Percentiles rank a stretch among this genome's conserved stretches.
Evolutionary conservation across 2,888 invertebrate genomes (phyloP).

Genomic region (Pyrochroa serraticornis): DNA sequence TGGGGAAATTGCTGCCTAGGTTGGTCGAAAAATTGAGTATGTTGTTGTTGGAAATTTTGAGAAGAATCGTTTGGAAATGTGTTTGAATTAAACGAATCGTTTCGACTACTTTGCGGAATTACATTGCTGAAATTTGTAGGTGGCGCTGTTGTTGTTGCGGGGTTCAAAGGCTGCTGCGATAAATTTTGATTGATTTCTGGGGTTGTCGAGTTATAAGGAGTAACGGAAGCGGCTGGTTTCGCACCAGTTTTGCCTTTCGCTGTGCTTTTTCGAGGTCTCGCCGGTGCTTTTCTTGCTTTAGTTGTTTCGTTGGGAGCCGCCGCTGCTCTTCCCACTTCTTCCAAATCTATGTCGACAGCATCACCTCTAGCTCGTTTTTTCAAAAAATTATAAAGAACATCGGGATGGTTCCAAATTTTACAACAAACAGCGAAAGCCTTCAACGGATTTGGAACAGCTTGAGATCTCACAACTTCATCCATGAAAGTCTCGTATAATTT

Average conservation of each 20-base stretch:
- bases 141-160: background rate
- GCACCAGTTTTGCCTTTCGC: constrained; percentile 52
- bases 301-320: constrained; percentile 49
- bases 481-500: constrained; percentile 91
- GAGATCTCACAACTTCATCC: constrained; percentile 86
- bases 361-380: constrained; percentile 81
- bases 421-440: constrained; percentile 99
- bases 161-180: constrained; percentile 5
- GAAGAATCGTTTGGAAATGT: constrained; percentile 13
- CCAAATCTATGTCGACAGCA: constrained; percentile 80
- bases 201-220: constrained; percentile 54
- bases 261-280: constrained; percentile 56
- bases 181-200: constrained; percentile 5
- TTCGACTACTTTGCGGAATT: background rate
- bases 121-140: constrained; percentile 35
- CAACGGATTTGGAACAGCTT: constrained; percentile 90
- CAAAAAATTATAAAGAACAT: constrained; percentile 86
- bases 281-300: constrained; percentile 48
- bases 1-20: constrained; percentile 31
- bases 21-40: constrained; percentile 5
- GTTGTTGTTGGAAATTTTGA: constrained; percentile 20
- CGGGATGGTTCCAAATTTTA: constrained; percentile 97
- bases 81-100: constrained; percentile 2
- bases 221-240: constrained; percentile 64
- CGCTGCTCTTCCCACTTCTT: constrained; percentile 69